Evolutionary conservation across 2,797 vertebrate genomes (phyloP).

Genomic region (Lithobates pipiens): DNA sequence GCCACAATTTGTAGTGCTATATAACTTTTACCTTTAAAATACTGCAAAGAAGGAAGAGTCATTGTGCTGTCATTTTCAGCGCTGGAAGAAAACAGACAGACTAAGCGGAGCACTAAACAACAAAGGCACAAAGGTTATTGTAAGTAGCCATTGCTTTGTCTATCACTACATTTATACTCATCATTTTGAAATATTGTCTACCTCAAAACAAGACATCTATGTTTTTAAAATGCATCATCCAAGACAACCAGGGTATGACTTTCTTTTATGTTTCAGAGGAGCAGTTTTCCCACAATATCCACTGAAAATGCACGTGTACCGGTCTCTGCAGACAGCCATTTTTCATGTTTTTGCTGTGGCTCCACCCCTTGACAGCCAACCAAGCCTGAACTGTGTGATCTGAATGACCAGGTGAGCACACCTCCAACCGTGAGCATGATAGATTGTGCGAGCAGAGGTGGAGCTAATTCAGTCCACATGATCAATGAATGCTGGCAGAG

Average conservation of each 20-base stretch:
- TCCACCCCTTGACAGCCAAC: constrained; percentile 20
- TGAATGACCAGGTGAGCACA: constrained; percentile 39
- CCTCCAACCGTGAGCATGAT: neutral
- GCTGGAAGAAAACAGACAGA: constrained; percentile 39
- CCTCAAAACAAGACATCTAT: neutral
- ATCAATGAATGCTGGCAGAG: constrained; percentile 34
- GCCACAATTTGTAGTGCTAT: neutral
- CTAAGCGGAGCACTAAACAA: neutral
- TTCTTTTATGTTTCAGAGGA: constrained; percentile 45
- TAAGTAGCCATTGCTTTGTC: constrained; percentile 12
- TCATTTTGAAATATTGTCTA: neutral
- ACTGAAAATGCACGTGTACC: constrained; percentile 18
- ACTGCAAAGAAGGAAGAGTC: neutral
- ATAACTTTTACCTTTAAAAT: neutral
- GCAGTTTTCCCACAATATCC: constrained; percentile 18
- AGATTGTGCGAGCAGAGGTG: neutral
- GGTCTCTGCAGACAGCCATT: constrained; percentile 44
- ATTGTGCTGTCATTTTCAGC: constrained; percentile 31
- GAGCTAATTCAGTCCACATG: constrained; percentile 14
- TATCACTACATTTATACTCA: neutral
- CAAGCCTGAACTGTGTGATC: constrained; percentile 12
- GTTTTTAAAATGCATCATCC: neutral
- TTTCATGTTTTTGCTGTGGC: constrained; percentile 48
- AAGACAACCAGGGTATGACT: neutral
- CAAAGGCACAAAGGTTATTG: constrained; percentile 18